These are phyloP conservation scores for Decapterus maruadsi DNA, from an alignment of 2,797 vertebrate species.

Conservation along the genomic window DNA sequence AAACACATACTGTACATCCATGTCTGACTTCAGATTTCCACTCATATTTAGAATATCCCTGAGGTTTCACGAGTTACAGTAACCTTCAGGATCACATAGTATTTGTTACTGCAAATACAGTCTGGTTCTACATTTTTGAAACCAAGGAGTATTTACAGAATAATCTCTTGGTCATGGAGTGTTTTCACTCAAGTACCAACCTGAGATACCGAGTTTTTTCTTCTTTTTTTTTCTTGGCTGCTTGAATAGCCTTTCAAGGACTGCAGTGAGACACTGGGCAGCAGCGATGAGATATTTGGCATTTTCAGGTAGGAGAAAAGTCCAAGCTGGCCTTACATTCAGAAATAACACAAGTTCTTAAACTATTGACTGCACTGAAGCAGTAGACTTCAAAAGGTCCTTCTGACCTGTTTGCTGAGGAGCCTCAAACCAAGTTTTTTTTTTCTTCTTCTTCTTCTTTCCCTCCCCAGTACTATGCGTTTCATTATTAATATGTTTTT, in stretches of 20 bases:
- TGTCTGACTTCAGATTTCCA: not conserved
- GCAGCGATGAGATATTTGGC: constrained; percentile 82
- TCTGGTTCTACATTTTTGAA: constrained; percentile 11
- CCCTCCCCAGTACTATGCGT: constrained; percentile 82
- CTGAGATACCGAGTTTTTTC: constrained; percentile 51
- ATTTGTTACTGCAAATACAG: constrained; percentile 18
- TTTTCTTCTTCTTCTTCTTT: constrained; percentile 63
- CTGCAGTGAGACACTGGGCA: constrained; percentile 76
- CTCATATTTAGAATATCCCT: not conserved
- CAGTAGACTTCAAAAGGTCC: constrained; percentile 88
- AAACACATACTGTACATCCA: constrained; percentile 1
- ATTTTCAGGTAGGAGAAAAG: constrained; percentile 87
- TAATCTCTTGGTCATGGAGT: constrained; percentile 56
- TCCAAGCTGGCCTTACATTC: constrained; percentile 86
- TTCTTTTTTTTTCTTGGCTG: constrained; percentile 53
- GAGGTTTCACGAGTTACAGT: not conserved
- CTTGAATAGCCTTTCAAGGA: constrained; percentile 76
- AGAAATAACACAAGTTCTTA: constrained; percentile 90
- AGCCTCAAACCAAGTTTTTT: constrained; percentile 87
- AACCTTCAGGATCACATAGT: not conserved
- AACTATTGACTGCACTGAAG: constrained; percentile 90
- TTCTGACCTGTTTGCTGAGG: constrained; percentile 89
- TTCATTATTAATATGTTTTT: constrained; percentile 93
- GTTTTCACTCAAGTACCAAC: constrained; percentile 63
- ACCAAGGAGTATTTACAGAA: constrained; percentile 64